Evolutionary conservation across 2,797 vertebrate species (phyloP).

Genomic region (Lacerta viridis): DNA sequence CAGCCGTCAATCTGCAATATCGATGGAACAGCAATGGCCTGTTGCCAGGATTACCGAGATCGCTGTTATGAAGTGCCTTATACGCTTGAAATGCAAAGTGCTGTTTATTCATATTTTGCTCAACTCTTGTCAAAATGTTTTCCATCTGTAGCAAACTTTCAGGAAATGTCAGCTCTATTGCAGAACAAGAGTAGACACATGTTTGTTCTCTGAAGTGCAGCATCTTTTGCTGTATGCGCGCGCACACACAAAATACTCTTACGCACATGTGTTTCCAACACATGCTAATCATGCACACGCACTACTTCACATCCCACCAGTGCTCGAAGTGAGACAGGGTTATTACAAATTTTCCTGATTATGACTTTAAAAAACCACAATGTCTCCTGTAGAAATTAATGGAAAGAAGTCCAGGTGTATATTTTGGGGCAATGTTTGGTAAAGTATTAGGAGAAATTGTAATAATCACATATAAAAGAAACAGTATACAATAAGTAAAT

Average conservation of each 20-base stretch:
- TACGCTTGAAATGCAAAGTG: neutral
- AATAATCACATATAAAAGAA: too few relatives aligned
- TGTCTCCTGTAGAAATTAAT: too few relatives aligned
- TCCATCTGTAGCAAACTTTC: neutral
- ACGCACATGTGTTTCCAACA: neutral
- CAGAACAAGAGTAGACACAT: neutral
- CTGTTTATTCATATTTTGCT: neutral
- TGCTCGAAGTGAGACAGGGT: too few relatives aligned
- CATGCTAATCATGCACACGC: neutral
- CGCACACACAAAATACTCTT: neutral
- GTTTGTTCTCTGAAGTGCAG: neutral
- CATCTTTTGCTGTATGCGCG: neutral
- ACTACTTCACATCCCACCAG: neutral
- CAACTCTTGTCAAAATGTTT: neutral
- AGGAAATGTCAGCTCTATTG: neutral
- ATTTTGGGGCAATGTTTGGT: too few relatives aligned
- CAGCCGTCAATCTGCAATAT: neutral
- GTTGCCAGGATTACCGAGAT: neutral
- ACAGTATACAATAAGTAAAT: too few relatives aligned
- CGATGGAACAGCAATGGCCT: neutral
- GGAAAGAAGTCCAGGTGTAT: too few relatives aligned
- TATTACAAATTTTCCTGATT: too few relatives aligned
- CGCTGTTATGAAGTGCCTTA: neutral
- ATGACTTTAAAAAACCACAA: too few relatives aligned
- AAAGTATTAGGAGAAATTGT: too few relatives aligned